Evolutionary conservation across 2,113 vertebrate species (phyloP).

Genomic region (Eonycteris spelaea): DNA sequence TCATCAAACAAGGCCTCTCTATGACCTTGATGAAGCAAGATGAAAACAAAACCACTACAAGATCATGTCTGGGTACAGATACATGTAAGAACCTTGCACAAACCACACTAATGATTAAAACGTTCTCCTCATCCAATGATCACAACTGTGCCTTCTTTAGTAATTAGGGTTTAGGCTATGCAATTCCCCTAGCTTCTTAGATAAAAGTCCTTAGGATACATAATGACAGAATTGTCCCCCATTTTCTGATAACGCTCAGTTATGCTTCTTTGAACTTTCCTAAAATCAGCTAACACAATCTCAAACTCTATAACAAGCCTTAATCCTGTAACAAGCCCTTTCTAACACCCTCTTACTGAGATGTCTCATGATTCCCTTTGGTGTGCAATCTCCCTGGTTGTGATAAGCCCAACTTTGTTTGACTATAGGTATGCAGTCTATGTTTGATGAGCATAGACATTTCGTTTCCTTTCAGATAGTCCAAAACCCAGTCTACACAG

Average conservation of each 20-base stretch:
- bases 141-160: background rate
- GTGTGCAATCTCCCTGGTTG: background rate
- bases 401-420: background rate
- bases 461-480: slow-evolving; percentile 14
- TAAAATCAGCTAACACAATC: background rate
- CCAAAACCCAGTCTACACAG: background rate
- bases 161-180: background rate
- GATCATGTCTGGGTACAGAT: background rate
- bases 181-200: background rate
- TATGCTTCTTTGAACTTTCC: background rate
- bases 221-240: background rate
- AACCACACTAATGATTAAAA: slow-evolving; percentile 1
- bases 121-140: background rate
- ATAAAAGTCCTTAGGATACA: background rate
- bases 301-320: background rate
- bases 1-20: background rate
- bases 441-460: background rate
- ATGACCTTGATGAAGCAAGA: background rate
- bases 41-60: background rate
- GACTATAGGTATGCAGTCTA: background rate
- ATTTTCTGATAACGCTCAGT: background rate
- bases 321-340: background rate
- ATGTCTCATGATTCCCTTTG: background rate
- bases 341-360: background rate
- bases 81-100: background rate